Base-by-base conservation (phyloP, 2,113 vertebrate genomes). In the Strigops habroptila region DNA sequence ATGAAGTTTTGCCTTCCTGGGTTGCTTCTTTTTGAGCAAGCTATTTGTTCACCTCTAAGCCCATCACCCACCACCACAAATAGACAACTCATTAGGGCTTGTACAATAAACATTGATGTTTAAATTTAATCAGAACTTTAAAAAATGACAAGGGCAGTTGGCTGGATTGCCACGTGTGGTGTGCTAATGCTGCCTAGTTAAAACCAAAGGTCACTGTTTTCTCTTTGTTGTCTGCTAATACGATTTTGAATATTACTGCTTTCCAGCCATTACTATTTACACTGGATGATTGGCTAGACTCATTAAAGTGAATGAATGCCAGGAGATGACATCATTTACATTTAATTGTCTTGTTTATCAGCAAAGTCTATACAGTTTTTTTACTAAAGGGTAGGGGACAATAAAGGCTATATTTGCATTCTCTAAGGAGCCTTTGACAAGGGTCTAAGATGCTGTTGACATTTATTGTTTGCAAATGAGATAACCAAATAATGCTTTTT, bases 181-280 rank as follows among this genome's bases (percentile, higher is more conserved):
- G 71, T 4, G 4, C 16, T 5, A 53, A 80, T 11, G 6, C 71
- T 33, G 92, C 97, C 98, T 98, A 97, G 96, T 97, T 98, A 93
- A 92, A 98, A 98, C 96, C 92, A 98, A 98, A 99, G 99, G 98
- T 99, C 98, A 97, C 81, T 13, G 16, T 90, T 94, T 98, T 97
- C 97, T 97, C 97, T 98, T 87, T 82, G 94, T 90, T 84, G 79
- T 71, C 80, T 91, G 78, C 88, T 97, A 97, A 97, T 97, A 92
- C 21, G 78, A 93, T 97, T 96, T 82, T 52, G 81, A 96, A 71
- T 94, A 96, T 95, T 90, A 94, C 83, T 69, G 94, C 88, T 97
- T 96, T 96, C 74, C 77, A 88, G 63, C 95, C 91, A 68, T 28
- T 49, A 70, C 70, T 96, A 25, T 91, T 95, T 97, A 93, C 55